phyloP scores from a whole-genome alignment of 2,888 invertebrate species.

The Melanostoma scalare region DNA sequence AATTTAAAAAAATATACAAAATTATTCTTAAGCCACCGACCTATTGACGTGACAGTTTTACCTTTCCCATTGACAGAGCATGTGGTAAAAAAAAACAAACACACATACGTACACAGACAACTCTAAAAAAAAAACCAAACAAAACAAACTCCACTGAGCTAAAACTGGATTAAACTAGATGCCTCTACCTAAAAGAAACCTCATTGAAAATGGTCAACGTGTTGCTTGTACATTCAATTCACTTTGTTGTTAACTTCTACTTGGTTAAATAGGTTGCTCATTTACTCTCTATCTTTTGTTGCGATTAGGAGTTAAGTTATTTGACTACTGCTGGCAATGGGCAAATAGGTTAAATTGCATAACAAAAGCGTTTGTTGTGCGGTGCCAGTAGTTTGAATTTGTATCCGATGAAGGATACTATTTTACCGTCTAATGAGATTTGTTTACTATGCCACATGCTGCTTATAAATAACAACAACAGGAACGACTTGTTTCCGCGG shows the following conservation, averaged over 20 bases:
- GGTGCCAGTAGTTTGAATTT: conserved; percentile 3
- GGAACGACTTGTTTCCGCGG: conserved; percentile 8
- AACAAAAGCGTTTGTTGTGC: conserved; percentile 12
- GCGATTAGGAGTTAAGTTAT: background rate
- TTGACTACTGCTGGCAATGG: conserved; percentile 29
- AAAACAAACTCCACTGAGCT: conserved; percentile 53
- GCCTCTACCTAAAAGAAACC: conserved; percentile 38
- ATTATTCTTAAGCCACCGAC: too few species aligned
- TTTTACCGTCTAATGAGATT: conserved; percentile 27
- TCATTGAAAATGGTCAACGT: conserved; percentile 58
- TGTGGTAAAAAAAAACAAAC: background rate
- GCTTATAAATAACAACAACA: conserved; percentile 15
- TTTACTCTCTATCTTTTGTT: background rate
- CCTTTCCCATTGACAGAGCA: conserved; percentile 13
- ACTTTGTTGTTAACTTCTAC: conserved; percentile 14
- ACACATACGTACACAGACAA: conserved; percentile 3
- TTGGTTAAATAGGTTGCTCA: background rate
- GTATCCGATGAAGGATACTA: conserved; percentile 12
- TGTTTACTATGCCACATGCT: conserved; percentile 53
- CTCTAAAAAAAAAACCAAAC: conserved; percentile 25
- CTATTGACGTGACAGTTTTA: conserved; percentile 18
- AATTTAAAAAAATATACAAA: too few species aligned
- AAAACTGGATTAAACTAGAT: conserved; percentile 66
- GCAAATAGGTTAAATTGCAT: conserved; percentile 46
- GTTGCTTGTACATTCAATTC: conserved; percentile 49